phyloP scores from a whole-genome alignment of 2,113 vertebrate genomes.

The Catagonus wagneri region DNA sequence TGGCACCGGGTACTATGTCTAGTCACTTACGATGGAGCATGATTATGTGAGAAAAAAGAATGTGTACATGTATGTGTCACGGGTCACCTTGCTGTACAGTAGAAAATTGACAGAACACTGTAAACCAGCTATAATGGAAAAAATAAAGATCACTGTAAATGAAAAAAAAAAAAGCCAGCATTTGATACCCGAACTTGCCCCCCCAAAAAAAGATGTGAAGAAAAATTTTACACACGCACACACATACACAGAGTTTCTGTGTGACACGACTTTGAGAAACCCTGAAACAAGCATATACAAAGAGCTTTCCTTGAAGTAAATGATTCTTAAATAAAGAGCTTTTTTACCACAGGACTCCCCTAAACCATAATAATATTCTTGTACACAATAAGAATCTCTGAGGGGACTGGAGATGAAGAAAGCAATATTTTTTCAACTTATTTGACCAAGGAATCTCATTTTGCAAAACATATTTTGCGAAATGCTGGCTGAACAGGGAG shows the following conservation, averaged over 20 bases:
- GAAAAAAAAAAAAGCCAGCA: no score
- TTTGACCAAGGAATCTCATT: not conserved
- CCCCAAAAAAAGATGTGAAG: no score
- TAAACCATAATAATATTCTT: not conserved
- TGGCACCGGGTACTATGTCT: no score
- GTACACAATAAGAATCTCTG: not conserved
- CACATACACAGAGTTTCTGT: not conserved
- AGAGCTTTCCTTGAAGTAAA: not conserved
- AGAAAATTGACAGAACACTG: no score
- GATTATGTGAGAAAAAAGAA: no score
- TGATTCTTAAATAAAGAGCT: not conserved
- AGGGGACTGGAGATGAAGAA: not conserved
- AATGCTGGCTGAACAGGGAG: not conserved
- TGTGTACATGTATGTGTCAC: no score
- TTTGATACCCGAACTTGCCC: no score
- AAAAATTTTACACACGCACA: not conserved
- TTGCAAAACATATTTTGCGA: slow-evolving; percentile 11
- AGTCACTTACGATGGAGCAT: no score
- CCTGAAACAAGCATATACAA: not conserved
- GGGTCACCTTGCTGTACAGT: no score
- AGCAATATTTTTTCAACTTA: not conserved
- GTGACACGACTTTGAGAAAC: not conserved
- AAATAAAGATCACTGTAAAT: no score
- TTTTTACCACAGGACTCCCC: not conserved
- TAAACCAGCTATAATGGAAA: no score